These are phyloP conservation scores for Catocala fraxini DNA, from an alignment of 2,888 invertebrate genomes.

Conservation along the genomic window DNA sequence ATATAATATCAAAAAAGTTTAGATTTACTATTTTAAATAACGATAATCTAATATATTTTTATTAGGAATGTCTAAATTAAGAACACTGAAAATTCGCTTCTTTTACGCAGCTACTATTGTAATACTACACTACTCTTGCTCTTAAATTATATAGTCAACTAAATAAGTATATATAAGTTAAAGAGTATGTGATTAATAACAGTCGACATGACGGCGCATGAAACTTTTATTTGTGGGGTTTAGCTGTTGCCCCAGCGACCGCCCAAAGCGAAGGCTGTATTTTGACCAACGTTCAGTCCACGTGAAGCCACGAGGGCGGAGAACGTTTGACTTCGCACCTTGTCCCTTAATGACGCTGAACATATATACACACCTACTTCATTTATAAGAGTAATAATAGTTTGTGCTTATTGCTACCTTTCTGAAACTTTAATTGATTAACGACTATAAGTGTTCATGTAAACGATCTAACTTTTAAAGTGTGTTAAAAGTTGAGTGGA, in stretches of 20 bases:
- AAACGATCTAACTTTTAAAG: slow-evolving; percentile 13
- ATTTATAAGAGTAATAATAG: not conserved
- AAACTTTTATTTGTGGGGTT: slow-evolving; percentile 83
- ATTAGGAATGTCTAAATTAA: too few species aligned
- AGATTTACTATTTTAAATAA: too few species aligned
- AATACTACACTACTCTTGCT: too few species aligned
- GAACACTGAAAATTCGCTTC: too few species aligned
- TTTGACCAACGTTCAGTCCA: slow-evolving; percentile 79
- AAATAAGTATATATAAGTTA: slow-evolving; percentile 6
- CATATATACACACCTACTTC: not conserved
- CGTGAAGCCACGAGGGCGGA: slow-evolving; percentile 66
- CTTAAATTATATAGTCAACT: not conserved
- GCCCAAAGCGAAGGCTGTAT: slow-evolving; percentile 73
- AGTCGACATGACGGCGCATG: slow-evolving; percentile 62
- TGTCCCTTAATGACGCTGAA: slow-evolving; percentile 4
- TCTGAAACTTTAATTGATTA: slow-evolving; percentile 6
- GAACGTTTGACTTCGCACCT: slow-evolving; percentile 52
- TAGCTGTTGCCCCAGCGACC: slow-evolving; percentile 81
- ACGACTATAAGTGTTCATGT: slow-evolving; percentile 1
- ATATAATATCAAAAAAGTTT: too few species aligned
- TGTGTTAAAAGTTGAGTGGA: slow-evolving; percentile 14
- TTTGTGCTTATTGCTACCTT: not conserved
- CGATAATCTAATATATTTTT: too few species aligned
- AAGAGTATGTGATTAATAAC: slow-evolving; percentile 31
- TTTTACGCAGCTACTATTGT: too few species aligned